Base-by-base conservation (phyloP, 2,888 invertebrate genomes). In the Lasioglossum vierecki region DNA sequence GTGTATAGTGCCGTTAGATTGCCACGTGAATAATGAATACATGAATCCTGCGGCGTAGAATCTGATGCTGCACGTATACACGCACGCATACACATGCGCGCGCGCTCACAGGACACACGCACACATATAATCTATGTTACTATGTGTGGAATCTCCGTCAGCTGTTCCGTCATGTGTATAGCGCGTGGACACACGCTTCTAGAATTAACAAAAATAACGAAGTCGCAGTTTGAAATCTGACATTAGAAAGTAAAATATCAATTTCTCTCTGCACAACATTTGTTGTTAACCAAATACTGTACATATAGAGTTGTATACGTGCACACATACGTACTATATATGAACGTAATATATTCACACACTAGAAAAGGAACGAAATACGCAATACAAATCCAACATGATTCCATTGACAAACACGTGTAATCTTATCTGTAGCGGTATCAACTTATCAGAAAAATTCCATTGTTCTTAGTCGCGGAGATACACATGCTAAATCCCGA, bases 21-120 rank as follows among this genome's bases (percentile, higher is more conserved):
- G 80, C 60, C 82, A 82, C 82, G 80, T 82, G 79, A 82, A 68
- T 68, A 63, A 63, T 63, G 15, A 30, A 63, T 63, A 60, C 60
- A 68, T 68, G 39, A 39, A 35, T 39, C 68, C 4, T 68, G 22
- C 35, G 22, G 4, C 35, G 30, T 63, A 68, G 35, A 39, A 39
- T 68, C 35, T 68, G 39, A 63, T 30, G 18, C 11, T 63, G 63
- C 15, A 60, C 26, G 26, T 4, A 60, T 18, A 66, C 8, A 18
- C 3, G 18, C 22, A 68, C 35, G 22, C 9, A 11, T 22, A 8
- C 8, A 66, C 22, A 63, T 30, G 63, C 15, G 26, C 30, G 63
- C 15, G 30, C 9, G 30, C 60, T 26, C 53, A 4, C 22, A 26
- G 26, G 13, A 3, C 13, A 8, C 30, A 15, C 30, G 30, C 3